A percentile compares a stretch with the other conserved stretches of the same genome.
Evolutionary conservation across 2,888 invertebrate genomes (phyloP).

Genomic region (Mesopsocus fuscifrons): DNA sequence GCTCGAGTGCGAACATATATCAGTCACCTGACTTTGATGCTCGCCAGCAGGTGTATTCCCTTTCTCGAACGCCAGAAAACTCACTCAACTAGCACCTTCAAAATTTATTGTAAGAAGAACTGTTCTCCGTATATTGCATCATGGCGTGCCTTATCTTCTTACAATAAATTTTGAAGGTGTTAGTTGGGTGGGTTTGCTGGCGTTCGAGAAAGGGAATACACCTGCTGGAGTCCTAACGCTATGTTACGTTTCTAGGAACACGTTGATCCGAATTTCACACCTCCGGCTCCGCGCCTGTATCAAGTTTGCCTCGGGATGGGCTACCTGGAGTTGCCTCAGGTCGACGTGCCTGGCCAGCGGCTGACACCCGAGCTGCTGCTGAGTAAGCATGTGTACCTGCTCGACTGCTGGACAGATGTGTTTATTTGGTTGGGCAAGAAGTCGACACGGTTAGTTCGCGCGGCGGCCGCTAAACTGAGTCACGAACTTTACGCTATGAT

Average conservation of each 20-base stretch:
- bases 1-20: too few species aligned
- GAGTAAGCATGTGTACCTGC: conserved; percentile 86
- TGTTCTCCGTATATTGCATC: too few species aligned
- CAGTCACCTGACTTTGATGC: too few species aligned
- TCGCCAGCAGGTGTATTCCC: too few species aligned
- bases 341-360: conserved; percentile 53
- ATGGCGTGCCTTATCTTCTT: too few species aligned
- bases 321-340: conserved; percentile 93
- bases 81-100: too few species aligned
- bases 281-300: conserved; percentile 59
- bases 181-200: too few species aligned
- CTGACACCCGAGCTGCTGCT: conserved; percentile 59
- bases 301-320: conserved; percentile 97
- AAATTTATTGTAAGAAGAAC: too few species aligned
- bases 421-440: conserved; percentile 99
- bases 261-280: conserved; percentile 43
- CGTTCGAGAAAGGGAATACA: too few species aligned
- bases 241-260: conserved; percentile 54
- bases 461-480: conserved; percentile 91
- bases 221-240: too few species aligned
- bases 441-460: conserved; percentile 83
- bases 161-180: too few species aligned
- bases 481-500: conserved; percentile 94
- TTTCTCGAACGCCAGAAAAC: too few species aligned
- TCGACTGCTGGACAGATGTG: conserved; percentile 85